Evolutionary conservation across 1,140 invertebrate species (phyloP).

Genomic region (Cardiocondyla obscurior): DNA sequence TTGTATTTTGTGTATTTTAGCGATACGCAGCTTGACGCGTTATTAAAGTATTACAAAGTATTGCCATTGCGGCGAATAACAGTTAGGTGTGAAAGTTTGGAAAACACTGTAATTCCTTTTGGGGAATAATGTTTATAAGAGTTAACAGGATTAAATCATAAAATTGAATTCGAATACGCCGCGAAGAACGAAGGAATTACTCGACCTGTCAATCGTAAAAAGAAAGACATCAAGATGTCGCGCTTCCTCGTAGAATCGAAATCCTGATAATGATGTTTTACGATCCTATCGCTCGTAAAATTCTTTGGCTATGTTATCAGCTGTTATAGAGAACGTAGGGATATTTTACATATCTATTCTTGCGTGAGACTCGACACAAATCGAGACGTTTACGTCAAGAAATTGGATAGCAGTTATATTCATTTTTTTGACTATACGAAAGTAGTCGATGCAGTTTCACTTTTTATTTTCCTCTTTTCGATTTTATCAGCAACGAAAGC

Average conservation of each 20-base stretch:
- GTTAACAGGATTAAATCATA: slow-evolving; percentile 5
- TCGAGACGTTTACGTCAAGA: neutral
- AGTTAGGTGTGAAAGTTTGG: neutral
- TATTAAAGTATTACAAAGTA: neutral
- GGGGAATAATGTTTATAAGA: neutral
- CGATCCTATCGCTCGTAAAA: slow-evolving; percentile 58
- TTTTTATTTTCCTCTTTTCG: neutral
- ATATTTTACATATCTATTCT: slow-evolving; percentile 2
- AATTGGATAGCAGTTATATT: neutral
- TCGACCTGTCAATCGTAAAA: slow-evolving; percentile 45
- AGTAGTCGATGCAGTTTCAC: neutral
- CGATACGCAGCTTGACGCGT: too few species aligned
- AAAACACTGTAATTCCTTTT: neutral
- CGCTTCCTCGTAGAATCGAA: neutral
- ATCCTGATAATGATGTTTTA: slow-evolving; percentile 33
- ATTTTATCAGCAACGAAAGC: neutral
- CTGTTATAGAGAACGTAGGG: neutral
- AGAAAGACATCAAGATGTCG: slow-evolving; percentile 16
- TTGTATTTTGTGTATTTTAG: too few species aligned
- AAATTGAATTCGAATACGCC: neutral
- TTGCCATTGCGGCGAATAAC: neutral
- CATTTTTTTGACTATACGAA: neutral
- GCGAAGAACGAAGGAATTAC: neutral
- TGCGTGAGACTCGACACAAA: neutral
- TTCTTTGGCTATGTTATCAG: slow-evolving; percentile 1